Evolutionary conservation across 2,113 vertebrate species (phyloP), one percentile per base, ranked within the genome.

Genomic region (Coptodon rendalli): DNA sequence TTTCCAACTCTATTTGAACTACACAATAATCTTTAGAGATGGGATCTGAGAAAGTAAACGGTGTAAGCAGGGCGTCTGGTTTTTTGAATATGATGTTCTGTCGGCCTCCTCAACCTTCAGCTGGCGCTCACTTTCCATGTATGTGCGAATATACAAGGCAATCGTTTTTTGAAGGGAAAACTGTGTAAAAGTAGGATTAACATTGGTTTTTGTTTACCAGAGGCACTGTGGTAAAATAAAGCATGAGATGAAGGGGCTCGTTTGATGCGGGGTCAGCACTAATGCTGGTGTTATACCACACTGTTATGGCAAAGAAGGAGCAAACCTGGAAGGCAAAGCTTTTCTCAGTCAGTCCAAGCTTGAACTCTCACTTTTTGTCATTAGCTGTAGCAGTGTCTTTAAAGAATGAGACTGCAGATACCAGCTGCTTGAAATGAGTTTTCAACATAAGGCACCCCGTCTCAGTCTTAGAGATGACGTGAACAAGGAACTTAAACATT

Each of bases 81-180:
- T 66, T 66, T 66, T 66, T 66, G 61, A 36, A 66, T 22, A 38
- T 66, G 6, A 66, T 12, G 4, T n/a, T 12, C 1, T 66, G 34
- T 7, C 2, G 3, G 34, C 38, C 38, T 43, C 36, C 19, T 68
- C 19, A 40, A 71, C n/a, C n/a, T 27, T 16, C 66, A 43, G n/a
- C 7, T 43, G n/a, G 8, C 5, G 0, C 12, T 40, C 36, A 24
- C 5, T 71, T 24, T 71, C 5, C 7, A 24, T 0, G 57, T 61
- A 61, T 31, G 57, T 31, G 57, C 8, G 0, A 31, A 0, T 61
- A 31, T 17, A 2, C 56, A 59, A 59, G 27, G 9, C 1, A 0
- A 63, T 61, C 3, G 7, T 10, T 61, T 31, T 31, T 31, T 16
- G 29, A 61, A 61, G 63, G 36, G 22, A 68, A 38, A 68, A 38